Base-by-base conservation (phyloP, 2,888 invertebrate genomes). In the Tuta absoluta region DNA sequence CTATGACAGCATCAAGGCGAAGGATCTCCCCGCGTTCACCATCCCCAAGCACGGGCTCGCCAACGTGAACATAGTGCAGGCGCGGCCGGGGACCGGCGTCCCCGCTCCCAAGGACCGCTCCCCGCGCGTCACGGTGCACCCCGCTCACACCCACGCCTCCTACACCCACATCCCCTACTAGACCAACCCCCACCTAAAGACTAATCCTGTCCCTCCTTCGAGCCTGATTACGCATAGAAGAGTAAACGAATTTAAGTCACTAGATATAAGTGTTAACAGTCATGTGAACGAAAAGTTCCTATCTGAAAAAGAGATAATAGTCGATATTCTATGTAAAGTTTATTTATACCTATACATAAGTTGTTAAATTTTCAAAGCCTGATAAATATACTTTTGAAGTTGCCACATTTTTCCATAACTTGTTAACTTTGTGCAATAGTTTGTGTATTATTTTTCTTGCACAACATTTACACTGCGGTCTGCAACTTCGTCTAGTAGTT, bases 31-130 rank as follows among this genome's bases (percentile, higher is more conserved):
- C 28, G 73, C 90, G 0, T 89, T 89, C 70, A 86, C 87, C 17
- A 83, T 91, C 45, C 90, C 89, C 0, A 89, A 91, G 69, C 89
- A 91, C 65, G 85, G 75, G 57, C 74, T 90, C 21, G 75, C 82
- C 17, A 80, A 78, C 63, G 66, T 88, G 10, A 85, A 82, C 64
- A 79, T 88, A 93, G 11, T 86, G 93, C 49, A 91, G 93, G 64
- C 92, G 93, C 0, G 78, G 77, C 86, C 92, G 5, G 69, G 70
- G 10, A 1, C 41, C 45, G 23, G 11, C 8, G 14, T 11, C 19
- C 0, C 24, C 11, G 62, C 60, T 71, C 63, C 80, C 83, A 70
- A 78, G 65, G 84, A 86, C 7, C 79, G 84, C 28, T 68, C 82
- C 2, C 86, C 87, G 3, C 85, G 83, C 68, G 84, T 89, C 28